Base-by-base conservation (phyloP, 2,888 invertebrate genomes). In the Pherbina coryleti region DNA sequence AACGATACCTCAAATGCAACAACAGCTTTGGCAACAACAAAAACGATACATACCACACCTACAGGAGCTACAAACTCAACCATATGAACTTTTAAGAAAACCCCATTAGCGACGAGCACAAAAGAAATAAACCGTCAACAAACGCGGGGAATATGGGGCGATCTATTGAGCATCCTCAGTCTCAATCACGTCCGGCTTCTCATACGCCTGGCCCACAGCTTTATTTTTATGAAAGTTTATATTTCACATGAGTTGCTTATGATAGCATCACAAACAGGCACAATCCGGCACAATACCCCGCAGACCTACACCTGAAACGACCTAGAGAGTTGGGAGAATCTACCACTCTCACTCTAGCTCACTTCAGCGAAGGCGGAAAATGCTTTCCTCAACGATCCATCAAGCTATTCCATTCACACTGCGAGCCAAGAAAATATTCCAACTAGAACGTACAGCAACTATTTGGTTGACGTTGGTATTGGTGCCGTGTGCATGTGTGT, bases 231-330 rank as follows among this genome's bases (percentile, higher is more conserved):
- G 77, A 83, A 82, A 82, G 83, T 83, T 81, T 82, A 82, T 82
- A 83, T 83, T 83, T 83, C 83, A 82, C 79, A 82, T 81, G 80
- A 80, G 72, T 78, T 80, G 70, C 81, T 83, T 82, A 79, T 80
- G 80, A 80, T 75, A 74, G 76, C 73, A 51, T 17, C 28, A 70
- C 22, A 49, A 44, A 74, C 25, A n/a, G n/a, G 3, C 66, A 44
- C 55, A 66, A 9, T n/a, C 44, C 37, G 9, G 19, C 60, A 60
- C n/a, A 37, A n/a, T 11, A 60, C 49, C 17, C 60, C 60, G 17
- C 44, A 11, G 44, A 14, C 22, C 34, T 44, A 31, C 67, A 67
- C 67, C 67, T 67, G 51, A 74, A 51, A 74, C 74, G 74, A 74
- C 74, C 74, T 74, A 74, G 64, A 74, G 74, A 64, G 55, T 11